Conservation (phyloP, 2,113 vertebrate species). For the Oryctolagus cuniculus region DNA sequence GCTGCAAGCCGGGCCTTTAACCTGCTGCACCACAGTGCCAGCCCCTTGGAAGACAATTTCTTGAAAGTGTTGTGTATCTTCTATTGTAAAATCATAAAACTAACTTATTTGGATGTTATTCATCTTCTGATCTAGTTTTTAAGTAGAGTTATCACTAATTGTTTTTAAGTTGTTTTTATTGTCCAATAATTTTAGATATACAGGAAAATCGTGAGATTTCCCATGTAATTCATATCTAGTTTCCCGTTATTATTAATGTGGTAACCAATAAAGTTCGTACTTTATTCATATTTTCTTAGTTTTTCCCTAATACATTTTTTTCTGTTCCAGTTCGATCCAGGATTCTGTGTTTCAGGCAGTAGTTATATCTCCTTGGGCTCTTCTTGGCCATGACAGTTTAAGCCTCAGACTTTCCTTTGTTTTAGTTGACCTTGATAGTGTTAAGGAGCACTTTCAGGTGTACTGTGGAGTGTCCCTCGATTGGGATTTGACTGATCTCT, state of each 20-base stretch:
- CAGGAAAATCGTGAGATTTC: neutral
- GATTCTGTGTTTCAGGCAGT: neutral
- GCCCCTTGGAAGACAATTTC: constrained; percentile 5
- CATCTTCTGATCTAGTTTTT: constrained; percentile 39
- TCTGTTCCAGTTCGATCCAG: neutral
- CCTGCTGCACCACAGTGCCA: too few species aligned
- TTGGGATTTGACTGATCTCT: neutral
- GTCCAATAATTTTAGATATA: constrained; percentile 13
- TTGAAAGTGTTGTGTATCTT: constrained; percentile 3
- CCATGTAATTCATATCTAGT: neutral
- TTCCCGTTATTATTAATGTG: constrained; percentile 17
- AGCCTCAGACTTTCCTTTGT: constrained; percentile 18
- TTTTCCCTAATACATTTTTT: constrained; percentile 33
- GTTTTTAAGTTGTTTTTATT: neutral
- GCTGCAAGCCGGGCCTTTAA: too few species aligned
- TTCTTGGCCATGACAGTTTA: neutral
- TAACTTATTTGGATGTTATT: constrained; percentile 40
- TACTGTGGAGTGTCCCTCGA: neutral
- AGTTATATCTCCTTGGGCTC: neutral
- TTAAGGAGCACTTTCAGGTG: neutral
- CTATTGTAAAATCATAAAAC: constrained; percentile 47
- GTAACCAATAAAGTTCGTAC: neutral
- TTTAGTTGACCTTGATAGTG: constrained; percentile 54
- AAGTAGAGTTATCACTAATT: constrained; percentile 3
- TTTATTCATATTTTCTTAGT: neutral